Base-by-base conservation (phyloP, 2,797 vertebrate genomes). In the Dallia pectoralis region DNA sequence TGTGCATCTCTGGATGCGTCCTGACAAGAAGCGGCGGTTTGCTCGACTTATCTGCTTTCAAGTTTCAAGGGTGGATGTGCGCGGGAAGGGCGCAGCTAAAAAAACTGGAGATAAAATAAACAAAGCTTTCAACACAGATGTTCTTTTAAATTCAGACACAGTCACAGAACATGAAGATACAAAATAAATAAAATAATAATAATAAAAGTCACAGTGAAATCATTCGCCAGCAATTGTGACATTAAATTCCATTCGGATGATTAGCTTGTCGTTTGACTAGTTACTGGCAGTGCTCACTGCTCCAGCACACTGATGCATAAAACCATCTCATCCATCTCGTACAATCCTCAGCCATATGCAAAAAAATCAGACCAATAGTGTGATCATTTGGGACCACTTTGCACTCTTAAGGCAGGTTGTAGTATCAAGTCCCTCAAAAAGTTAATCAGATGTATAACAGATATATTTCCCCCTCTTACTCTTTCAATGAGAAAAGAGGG, bases 311-410 rank as follows among this genome's bases (percentile, higher is more conserved):
- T 83, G 86, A 90, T 73, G 87, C 89, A 73, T 81, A 72, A 44
- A 76, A 87, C n/a, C n/a, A n/a, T n/a, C n/a, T n/a, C 25, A 25
- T 80, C 81, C 64, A 80, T 87, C 83, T 81, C 75, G 79, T 75
- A 88, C 1, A 89, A 81, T 81, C 81, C 84, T 81, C 81, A 90
- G 85, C 82, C 85, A 85, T 84, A 83, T 49, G 71, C 87, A 81
- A 72, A 70, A 80, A 59, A 77, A 84, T 85, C 44, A 86, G 83
- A 76, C 85, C 76, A 79, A 84, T 74, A 80, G 81, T 56, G 65
- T 76, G 74, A 70, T 78, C 82, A 56, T 44, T 77, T 59, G 19
- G 69, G 22, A 72, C 70, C 78, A 84, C 84, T 82, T 67, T 27
- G 73, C 81, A 64, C 47, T 71, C 71, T 82, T 77, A 81, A 18